These are phyloP conservation scores for Sepiola atlantica DNA, from an alignment of 2,888 invertebrate species.

Conservation along the genomic window DNA sequence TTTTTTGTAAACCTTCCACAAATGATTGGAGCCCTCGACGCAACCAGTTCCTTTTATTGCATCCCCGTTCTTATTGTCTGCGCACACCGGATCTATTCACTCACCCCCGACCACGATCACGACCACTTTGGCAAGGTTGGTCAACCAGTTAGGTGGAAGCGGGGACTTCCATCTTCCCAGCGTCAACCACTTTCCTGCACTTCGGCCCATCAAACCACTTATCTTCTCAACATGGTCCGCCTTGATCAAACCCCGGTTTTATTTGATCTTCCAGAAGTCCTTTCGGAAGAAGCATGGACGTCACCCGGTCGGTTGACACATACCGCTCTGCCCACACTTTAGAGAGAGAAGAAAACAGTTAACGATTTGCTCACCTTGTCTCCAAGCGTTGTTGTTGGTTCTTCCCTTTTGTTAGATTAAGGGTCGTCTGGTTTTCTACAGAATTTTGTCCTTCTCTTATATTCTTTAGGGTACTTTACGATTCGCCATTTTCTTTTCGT, in stretches of 20 bases:
- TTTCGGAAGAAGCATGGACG: background rate
- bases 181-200: background rate
- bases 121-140: background rate
- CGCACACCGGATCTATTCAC: background rate
- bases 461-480: too few relatives aligned
- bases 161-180: background rate
- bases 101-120: background rate
- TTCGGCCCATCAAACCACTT: conserved; percentile 35
- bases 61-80: background rate
- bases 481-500: background rate
- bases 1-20: too few relatives aligned
- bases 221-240: background rate
- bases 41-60: background rate
- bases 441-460: background rate
- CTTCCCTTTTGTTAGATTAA: background rate
- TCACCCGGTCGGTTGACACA: background rate
- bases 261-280: conserved; percentile 37
- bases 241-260: background rate
- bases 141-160: background rate
- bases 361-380: background rate
- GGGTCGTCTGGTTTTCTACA: background rate
- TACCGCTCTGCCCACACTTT: background rate
- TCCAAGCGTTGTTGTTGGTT: background rate
- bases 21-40: background rate
- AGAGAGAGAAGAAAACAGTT: background rate